Base-by-base conservation (phyloP, 2,797 vertebrate species). In the Peromyscus aztecus region DNA sequence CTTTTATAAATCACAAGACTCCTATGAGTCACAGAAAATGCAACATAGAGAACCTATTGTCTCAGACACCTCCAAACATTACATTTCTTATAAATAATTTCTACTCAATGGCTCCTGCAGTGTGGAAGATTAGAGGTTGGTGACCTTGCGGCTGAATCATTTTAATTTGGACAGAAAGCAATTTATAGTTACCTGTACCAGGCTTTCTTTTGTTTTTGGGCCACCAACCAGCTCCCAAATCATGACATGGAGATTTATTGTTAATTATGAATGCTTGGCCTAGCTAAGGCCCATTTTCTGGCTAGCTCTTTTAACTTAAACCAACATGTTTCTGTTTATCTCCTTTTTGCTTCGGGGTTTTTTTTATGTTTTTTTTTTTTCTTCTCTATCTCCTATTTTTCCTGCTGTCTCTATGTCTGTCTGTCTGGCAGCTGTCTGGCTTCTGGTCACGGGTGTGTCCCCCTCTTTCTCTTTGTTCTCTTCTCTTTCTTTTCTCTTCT, bases 41-140 rank as follows among this genome's bases (percentile, higher is more conserved):
- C 83, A 81, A 43, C 85, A 80, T 3, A 91, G 37, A 95, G 85
- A 91, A 57, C 3, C 55, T 95, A 7, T 96, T 94, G 96, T 73
- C 24, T 17, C 78, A 52, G 29, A 23, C 77, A 34, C 71, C 21
- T 87, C 52, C 34, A 16, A 84, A 52, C 2, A 49, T 63, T 77
- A 0, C 63, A 87, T 91, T 93, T 96, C 52, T 85, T 83, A 61
- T 52, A 89, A 93, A 57, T 75, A 85, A 90, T 92, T 92, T 81
- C 83, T 46, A 89, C 61, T 86, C 27, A 82, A 34, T 57, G 17
- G 11, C 61, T 89, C 57, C 31, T n/a, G 1, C 27, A 85, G 31
- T 40, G 29, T 65, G 43, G 37, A 23, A 95, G 63, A 80, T 65
- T 4, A 78, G 34, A 95, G 29, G n/a, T 12, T 55, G 27, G 34